Evolutionary conservation across 2,113 vertebrate species (phyloP).

Genomic region (Canis aureus): DNA sequence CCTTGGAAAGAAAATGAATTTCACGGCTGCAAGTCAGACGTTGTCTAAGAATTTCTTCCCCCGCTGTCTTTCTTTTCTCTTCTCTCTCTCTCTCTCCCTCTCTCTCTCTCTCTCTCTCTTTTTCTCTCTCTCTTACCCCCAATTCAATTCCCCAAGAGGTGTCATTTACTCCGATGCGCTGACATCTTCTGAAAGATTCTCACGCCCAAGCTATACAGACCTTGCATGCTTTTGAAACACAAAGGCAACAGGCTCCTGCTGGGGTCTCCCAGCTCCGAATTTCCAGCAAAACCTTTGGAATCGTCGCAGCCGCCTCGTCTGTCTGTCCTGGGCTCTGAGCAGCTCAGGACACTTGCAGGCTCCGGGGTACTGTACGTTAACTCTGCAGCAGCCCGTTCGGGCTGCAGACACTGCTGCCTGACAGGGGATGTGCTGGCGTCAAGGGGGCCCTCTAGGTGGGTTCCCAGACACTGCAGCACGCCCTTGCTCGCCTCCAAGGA

Average conservation of each 20-base stretch:
- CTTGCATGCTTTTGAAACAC: conserved; percentile 78
- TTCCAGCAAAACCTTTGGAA: conserved; percentile 77
- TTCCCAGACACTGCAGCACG: conserved; percentile 83
- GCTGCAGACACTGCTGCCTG: conserved; percentile 87
- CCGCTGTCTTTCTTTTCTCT: conserved; percentile 77
- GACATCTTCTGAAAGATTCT: conserved; percentile 84
- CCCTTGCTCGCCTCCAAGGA: conserved; percentile 61
- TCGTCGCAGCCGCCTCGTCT: conserved; percentile 62
- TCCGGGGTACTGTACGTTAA: conserved; percentile 81
- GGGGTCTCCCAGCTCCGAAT: conserved; percentile 75
- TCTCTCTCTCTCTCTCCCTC: conserved; percentile 33
- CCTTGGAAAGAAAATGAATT: conserved; percentile 81
- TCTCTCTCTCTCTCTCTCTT: conserved; percentile 50
- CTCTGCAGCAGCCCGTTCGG: conserved; percentile 88
- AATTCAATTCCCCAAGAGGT: conserved; percentile 81
- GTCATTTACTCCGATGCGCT: conserved; percentile 84
- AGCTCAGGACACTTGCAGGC: conserved; percentile 85
- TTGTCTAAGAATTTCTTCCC: conserved; percentile 87
- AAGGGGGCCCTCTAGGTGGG: conserved; percentile 92
- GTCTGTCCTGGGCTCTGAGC: conserved; percentile 73
- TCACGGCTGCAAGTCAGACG: conserved; percentile 81
- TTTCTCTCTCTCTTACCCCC: conserved; percentile 70
- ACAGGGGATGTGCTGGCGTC: conserved; percentile 86
- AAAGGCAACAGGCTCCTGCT: conserved; percentile 85
- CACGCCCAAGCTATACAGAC: conserved; percentile 78